phyloP scores from a whole-genome alignment of 2,797 vertebrate genomes.

The Halcyon smyrnensis region DNA sequence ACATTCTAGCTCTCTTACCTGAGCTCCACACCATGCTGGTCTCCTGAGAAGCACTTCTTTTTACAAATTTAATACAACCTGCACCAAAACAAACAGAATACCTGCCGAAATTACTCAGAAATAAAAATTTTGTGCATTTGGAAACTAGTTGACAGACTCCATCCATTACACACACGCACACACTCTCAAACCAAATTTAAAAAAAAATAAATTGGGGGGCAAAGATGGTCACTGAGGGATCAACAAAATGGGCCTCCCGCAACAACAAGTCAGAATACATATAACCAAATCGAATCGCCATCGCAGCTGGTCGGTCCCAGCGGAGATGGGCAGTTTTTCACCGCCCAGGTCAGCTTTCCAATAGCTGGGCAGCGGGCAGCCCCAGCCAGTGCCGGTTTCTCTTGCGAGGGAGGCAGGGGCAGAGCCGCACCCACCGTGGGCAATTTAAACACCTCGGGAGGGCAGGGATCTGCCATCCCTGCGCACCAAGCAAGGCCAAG shows the following conservation, averaged over 20 bases:
- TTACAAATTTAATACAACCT: accelerated
- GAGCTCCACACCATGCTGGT: not conserved
- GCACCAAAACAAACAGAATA: not conserved
- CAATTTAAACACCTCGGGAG: too few species aligned
- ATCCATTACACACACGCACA: not conserved
- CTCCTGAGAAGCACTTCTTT: accelerated
- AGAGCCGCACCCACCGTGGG: too few species aligned
- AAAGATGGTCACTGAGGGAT: not conserved
- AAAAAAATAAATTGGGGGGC: not conserved
- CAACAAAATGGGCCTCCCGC: not conserved
- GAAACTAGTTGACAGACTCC: not conserved
- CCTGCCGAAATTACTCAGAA: not conserved
- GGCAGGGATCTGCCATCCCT: too few species aligned
- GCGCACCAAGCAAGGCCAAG: too few species aligned
- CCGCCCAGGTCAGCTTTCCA: too few species aligned
- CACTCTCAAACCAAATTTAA: not conserved
- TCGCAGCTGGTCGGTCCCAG: too few species aligned
- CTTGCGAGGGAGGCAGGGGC: too few species aligned
- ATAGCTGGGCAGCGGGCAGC: too few species aligned
- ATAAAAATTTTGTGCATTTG: not conserved
- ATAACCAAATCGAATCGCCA: not conserved
- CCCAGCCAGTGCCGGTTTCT: too few species aligned
- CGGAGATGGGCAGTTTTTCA: too few species aligned
- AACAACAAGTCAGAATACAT: not conserved
- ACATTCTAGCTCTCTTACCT: not conserved